Percentiles rank a stretch among this genome's conserved stretches.
These are phyloP conservation scores for Lichenostomus cassidix DNA, from an alignment of 2,113 vertebrate species.

Conservation along the genomic window DNA sequence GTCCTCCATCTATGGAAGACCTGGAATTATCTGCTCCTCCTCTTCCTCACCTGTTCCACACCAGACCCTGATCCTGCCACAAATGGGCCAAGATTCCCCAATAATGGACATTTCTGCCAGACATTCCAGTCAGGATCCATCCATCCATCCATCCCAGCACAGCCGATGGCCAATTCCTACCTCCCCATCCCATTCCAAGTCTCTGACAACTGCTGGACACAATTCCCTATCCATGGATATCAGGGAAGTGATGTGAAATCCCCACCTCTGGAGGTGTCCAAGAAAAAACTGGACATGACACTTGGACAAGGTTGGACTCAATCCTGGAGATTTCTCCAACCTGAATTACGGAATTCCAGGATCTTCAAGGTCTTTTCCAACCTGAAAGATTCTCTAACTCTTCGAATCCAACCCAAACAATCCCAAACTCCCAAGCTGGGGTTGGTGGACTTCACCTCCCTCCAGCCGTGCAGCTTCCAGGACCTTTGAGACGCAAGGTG, in stretches of 20 bases:
- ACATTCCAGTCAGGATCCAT: not conserved
- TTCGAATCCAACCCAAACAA: not conserved
- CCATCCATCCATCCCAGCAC: not conserved
- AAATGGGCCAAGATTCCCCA: not conserved
- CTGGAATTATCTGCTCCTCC: not conserved
- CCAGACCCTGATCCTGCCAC: not conserved
- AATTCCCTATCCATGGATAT: fast-evolving
- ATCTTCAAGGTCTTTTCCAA: not conserved
- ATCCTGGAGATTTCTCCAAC: not conserved
- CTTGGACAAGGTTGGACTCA: fast-evolving
- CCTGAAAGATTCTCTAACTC: not conserved
- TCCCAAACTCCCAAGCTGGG: not conserved
- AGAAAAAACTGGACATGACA: fast-evolving
- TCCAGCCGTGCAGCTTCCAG: fast-evolving
- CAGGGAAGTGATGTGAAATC: no score
- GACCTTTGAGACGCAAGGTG: not conserved
- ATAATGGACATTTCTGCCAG: no score
- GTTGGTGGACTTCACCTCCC: not conserved
- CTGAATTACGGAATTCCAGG: not conserved
- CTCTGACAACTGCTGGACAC: not conserved
- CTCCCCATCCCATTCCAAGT: not conserved
- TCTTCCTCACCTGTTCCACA: not conserved
- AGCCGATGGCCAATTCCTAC: not conserved
- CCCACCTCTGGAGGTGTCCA: not conserved
- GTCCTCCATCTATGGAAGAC: not conserved